Percentiles rank a stretch among this genome's conserved stretches.
Conservation (phyloP, 2,113 vertebrate genomes). For the Apistogramma diplotaenia region DNA sequence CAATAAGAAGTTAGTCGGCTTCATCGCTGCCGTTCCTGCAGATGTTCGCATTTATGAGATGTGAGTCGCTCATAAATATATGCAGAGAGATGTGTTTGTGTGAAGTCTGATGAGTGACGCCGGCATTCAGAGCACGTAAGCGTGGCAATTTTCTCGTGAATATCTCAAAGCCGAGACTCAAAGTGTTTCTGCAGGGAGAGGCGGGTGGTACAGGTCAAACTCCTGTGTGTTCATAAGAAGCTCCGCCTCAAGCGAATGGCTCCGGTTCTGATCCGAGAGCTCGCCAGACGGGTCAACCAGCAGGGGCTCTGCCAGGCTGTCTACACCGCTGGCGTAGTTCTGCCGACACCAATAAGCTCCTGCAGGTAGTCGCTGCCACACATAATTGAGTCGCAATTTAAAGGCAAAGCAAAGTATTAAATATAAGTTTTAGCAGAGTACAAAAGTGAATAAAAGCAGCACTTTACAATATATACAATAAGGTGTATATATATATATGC, state of each 20-base stretch:
- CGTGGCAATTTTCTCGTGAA: not conserved
- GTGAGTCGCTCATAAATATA: constrained; percentile 77
- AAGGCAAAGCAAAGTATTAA: not conserved
- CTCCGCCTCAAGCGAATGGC: constrained; percentile 92
- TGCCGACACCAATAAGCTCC: constrained; percentile 90
- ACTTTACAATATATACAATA: not conserved
- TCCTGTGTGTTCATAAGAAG: constrained; percentile 97
- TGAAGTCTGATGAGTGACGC: not conserved
- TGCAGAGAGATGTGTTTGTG: not conserved
- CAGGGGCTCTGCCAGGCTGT: constrained; percentile 90
- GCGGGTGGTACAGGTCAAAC: constrained; percentile 93
- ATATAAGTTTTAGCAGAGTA: not conserved
- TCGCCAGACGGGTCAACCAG: constrained; percentile 87
- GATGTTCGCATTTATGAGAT: constrained; percentile 85
- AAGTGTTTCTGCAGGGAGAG: constrained; percentile 79
- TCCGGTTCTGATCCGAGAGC: constrained; percentile 93
- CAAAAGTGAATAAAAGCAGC: not conserved
- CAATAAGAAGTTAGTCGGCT: constrained; percentile 94
- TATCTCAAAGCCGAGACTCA: not conserved
- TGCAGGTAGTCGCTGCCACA: constrained; percentile 80
- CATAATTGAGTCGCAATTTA: not conserved
- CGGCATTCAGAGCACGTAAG: not conserved
- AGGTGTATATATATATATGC: not conserved
- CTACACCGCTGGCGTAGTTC: constrained; percentile 85
- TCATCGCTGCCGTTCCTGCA: constrained; percentile 93